These are phyloP conservation scores for Dicrurus megarhynchus DNA, from an alignment of 2,113 vertebrate species.

Conservation along the genomic window DNA sequence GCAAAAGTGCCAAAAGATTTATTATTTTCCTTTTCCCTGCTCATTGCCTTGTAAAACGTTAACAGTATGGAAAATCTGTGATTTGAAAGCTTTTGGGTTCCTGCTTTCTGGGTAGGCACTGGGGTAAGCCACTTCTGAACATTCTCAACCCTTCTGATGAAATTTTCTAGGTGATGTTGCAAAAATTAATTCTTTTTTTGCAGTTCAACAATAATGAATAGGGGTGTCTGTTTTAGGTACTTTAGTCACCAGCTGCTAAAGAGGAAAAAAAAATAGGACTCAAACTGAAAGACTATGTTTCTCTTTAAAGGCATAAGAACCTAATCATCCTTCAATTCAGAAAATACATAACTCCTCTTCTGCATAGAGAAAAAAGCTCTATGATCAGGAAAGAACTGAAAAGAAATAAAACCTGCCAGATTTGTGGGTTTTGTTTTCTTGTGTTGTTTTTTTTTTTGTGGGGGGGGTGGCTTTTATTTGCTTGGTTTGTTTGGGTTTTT, in stretches of 20 bases:
- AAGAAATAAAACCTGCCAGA: not conserved
- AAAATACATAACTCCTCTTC: not conserved
- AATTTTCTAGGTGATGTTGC: not conserved
- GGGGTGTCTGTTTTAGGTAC: accelerated
- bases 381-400: not conserved
- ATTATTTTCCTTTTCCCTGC: not conserved
- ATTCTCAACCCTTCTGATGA: not conserved
- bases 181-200: not conserved
- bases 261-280: not conserved
- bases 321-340: not conserved
- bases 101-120: not conserved
- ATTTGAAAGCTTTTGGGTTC: not conserved
- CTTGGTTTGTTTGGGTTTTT: not conserved
- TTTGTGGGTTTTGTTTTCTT: not conserved
- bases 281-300: not conserved
- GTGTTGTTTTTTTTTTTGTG: not conserved
- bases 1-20: not conserved
- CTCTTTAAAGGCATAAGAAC: not conserved
- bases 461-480: no score
- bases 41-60: not conserved
- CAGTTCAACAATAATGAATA: not conserved
- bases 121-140: not conserved
- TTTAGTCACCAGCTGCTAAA: not conserved
- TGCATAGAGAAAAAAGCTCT: not conserved
- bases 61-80: not conserved